Evolutionary conservation across 2,113 vertebrate species (phyloP).

Genomic region (Psilopogon haemacephalus): DNA sequence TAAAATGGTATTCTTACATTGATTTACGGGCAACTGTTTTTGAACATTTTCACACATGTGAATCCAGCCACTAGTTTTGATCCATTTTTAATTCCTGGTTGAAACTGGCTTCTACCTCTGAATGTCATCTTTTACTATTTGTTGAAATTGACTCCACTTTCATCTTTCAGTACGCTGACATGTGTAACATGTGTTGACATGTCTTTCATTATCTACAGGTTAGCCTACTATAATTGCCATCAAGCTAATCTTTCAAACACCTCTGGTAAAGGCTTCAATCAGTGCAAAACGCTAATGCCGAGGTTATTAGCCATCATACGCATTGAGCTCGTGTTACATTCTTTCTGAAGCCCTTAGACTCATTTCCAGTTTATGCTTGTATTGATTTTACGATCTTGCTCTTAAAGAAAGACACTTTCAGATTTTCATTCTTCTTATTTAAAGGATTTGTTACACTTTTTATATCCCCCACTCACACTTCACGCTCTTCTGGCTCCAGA

Average conservation of each 20-base stretch:
- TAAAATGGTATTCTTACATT: not conserved
- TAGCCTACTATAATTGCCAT: not conserved
- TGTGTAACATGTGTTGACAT: not conserved
- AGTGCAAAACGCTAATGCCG: not conserved
- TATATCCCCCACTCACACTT: constrained; percentile 43
- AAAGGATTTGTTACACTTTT: constrained; percentile 68
- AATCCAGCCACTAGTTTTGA: not conserved
- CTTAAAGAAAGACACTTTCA: constrained; percentile 54
- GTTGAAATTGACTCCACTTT: not conserved
- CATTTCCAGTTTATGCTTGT: constrained; percentile 44
- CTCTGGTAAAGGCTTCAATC: constrained; percentile 23
- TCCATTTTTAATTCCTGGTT: not conserved
- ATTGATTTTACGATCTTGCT: constrained; percentile 53
- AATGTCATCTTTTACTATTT: not conserved
- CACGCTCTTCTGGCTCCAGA: constrained; percentile 52
- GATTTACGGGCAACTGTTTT: not conserved
- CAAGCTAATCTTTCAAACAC: constrained; percentile 33
- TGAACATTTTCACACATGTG: not conserved
- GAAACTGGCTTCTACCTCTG: not conserved
- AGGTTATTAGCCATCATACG: constrained; percentile 21
- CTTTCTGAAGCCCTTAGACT: constrained; percentile 32
- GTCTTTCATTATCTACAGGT: constrained; percentile 36
- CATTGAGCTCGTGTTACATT: not conserved
- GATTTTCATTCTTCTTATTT: constrained; percentile 68
- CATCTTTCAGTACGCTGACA: not conserved